Conservation (phyloP, 2,888 invertebrate genomes). For the Drosophila nr. perissopoda region DNA sequence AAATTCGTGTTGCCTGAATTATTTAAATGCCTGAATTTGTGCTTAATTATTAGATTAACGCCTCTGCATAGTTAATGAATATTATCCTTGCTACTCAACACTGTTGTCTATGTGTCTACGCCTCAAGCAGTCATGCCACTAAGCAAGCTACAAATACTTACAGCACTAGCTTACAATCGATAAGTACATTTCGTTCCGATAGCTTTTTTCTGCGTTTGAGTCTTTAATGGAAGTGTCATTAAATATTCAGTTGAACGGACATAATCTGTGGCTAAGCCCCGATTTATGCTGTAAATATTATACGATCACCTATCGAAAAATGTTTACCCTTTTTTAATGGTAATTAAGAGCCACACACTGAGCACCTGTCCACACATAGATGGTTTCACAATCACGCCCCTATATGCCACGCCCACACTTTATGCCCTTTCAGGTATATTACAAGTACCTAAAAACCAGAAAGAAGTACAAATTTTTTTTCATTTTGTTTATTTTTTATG, state of each 20-base stretch:
- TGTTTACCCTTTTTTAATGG: conserved; percentile 21
- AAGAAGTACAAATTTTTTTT: background rate
- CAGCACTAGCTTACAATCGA: conserved; percentile 2
- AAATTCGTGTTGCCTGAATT: conserved; percentile 30
- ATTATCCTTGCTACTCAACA: conserved; percentile 12
- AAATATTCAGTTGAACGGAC: conserved; percentile 46
- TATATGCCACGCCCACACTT: conserved; percentile 1
- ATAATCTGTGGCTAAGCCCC: conserved; percentile 43
- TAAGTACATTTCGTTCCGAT: conserved; percentile 12
- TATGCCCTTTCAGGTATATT: background rate
- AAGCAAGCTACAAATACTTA: conserved; percentile 4
- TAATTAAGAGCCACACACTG: conserved; percentile 36
- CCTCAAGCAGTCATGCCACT: conserved; percentile 7
- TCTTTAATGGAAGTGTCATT: conserved; percentile 29
- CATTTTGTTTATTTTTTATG: background rate
- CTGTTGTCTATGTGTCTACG: background rate
- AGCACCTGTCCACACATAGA: conserved; percentile 21
- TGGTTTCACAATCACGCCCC: conserved; percentile 14
- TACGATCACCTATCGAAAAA: background rate
- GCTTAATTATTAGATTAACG: conserved; percentile 37
- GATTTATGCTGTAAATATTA: conserved; percentile 40
- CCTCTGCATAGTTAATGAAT: conserved; percentile 25
- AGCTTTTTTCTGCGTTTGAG: background rate
- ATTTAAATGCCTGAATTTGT: conserved; percentile 45
- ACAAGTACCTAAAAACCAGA: background rate